Conservation (phyloP, 1,140 invertebrate species). For the Atopsyche davidsoni region DNA sequence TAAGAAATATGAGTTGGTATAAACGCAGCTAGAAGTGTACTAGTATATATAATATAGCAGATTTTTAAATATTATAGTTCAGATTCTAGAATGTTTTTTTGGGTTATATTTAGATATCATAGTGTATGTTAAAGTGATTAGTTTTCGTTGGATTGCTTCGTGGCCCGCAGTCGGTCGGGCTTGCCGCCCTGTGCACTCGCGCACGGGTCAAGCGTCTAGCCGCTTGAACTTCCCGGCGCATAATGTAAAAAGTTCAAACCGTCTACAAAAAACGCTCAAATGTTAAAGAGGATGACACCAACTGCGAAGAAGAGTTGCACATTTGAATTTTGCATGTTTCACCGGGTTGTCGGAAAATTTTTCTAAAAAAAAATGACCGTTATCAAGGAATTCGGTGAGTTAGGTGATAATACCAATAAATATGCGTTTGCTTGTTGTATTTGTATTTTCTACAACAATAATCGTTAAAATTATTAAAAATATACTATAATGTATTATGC, state of each 20-base stretch:
- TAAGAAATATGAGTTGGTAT: too few species aligned
- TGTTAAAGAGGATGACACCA: conserved; percentile 11
- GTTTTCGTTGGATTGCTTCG: too few species aligned
- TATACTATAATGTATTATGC: too few species aligned
- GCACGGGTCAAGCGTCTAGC: conserved; percentile 18
- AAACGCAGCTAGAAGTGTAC: too few species aligned
- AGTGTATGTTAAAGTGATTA: too few species aligned
- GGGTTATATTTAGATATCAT: too few species aligned
- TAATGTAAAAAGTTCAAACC: background rate
- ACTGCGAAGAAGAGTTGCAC: conserved; percentile 16
- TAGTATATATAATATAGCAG: too few species aligned
- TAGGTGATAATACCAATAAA: background rate
- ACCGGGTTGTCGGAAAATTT: conserved; percentile 5
- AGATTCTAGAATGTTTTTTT: too few species aligned
- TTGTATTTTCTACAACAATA: too few species aligned
- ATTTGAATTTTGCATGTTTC: conserved; percentile 18
- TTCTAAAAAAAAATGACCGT: background rate
- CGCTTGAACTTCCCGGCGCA: conserved; percentile 17
- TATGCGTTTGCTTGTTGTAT: too few species aligned
- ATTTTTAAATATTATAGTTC: too few species aligned
- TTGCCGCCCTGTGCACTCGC: conserved; percentile 5
- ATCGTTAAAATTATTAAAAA: background rate
- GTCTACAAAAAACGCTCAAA: background rate
- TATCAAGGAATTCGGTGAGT: background rate
- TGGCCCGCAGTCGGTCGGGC: too few species aligned